A percentile compares a stretch with the other conserved stretches of the same genome.
Conservation (phyloP, 1,140 invertebrate species). For the Cydia amplana region DNA sequence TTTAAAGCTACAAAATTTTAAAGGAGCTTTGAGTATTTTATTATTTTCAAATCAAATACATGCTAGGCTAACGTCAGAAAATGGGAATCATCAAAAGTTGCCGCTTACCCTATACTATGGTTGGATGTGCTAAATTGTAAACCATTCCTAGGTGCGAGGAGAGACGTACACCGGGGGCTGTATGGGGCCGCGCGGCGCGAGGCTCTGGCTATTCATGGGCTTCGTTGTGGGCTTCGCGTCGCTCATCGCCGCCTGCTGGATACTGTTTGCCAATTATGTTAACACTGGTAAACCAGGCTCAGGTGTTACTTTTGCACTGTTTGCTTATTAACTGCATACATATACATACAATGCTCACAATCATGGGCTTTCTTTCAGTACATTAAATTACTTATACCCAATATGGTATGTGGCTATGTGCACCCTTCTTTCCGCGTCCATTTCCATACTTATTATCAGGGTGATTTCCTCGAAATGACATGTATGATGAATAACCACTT, state of each 20-base stretch:
- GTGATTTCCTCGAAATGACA: no score
- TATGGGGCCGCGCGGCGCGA: constrained; percentile 92
- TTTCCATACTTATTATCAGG: no score
- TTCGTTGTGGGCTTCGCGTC: constrained; percentile 98
- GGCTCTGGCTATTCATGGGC: constrained; percentile 97
- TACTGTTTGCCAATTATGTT: constrained; percentile 92
- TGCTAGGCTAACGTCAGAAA: no score
- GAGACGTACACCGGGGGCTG: constrained; percentile 93
- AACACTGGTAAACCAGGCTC: constrained; percentile 63
- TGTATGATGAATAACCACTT: no score
- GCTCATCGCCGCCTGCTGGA: constrained; percentile 97
- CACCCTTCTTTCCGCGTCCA: no score
- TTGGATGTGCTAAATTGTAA: background rate
- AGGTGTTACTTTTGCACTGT: constrained; percentile 20
- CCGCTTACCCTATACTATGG: no score
- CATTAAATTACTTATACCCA: no score
- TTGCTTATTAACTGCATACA: background rate
- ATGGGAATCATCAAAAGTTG: no score
- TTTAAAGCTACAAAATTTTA: no score
- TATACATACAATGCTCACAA: background rate
- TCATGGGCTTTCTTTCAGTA: background rate
- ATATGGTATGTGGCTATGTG: no score
- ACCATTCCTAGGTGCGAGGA: constrained; percentile 83
- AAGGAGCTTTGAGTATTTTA: no score
- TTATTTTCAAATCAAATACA: no score